Base-by-base conservation (phyloP, 2,113 vertebrate species). In the Sinocyclocheilus maitianheensis region DNA sequence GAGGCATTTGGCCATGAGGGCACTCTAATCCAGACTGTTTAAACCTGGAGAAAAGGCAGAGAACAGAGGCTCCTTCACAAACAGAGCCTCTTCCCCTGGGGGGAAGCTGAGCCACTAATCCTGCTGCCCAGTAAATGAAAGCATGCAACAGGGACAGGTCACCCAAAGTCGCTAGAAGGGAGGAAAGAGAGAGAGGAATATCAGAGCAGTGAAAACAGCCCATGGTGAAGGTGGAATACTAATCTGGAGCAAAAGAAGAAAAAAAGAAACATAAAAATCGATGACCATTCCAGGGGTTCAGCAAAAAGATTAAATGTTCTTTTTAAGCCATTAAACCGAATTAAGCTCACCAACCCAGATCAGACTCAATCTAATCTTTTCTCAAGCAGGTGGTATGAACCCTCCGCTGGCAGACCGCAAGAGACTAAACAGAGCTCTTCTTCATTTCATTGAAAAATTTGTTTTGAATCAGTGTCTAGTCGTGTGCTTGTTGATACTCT, bases 1-100 rank as follows among this genome's bases (percentile, higher is more conserved):
- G 43, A 82, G n/a, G 63, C 81, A 83, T 83, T 51, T 83, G 65
- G 26, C 48, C 24, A 53, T 55, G 3, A 13, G 81, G 65, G 63
- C 81, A 34, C 46, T 72, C 63, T 72, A 72, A 83, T 83, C 65
- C 65, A 83, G 65, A 83, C 46, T 51, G 81, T 83, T 83, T 83
- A 83, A 83, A 83, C 65, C 81, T 55, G 18, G 65, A 72, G 65
- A 53, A 83, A 79, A 71, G 24, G 43, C 37, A 37, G 63, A 75
- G 87, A 81, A 85, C 77, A 88, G 83, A 74, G 83, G 53, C 72
- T 69, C 40, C 85, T 87, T 87, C 75, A 65, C 85, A 83, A 71
- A 77, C 51, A 83, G 67, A 46, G 40, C 22, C 85, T 87, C 51
- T 48, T 51, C 80, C 78, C 79, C 24, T 63, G 30, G 76, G 65